Evolutionary conservation across 2,888 invertebrate species (phyloP).

Genomic region (Biston betularia): DNA sequence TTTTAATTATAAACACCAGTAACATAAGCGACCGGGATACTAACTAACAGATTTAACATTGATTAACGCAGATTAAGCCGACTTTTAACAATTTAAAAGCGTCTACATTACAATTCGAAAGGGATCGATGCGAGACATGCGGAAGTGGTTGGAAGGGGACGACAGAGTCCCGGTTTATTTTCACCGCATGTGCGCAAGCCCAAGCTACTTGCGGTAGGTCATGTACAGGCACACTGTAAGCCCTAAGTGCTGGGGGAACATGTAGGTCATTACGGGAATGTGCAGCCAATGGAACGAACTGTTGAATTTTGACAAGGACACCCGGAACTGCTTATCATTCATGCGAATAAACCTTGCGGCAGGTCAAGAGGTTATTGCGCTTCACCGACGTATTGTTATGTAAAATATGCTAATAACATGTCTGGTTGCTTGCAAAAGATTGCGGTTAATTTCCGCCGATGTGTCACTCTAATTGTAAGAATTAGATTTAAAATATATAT

Average conservation of each 20-base stretch:
- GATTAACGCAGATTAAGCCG: constrained; percentile 1
- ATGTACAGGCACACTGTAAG: constrained; percentile 77
- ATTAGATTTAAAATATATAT: background rate
- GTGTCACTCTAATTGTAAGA: constrained; percentile 31
- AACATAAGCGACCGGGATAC: background rate
- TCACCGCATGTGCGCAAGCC: constrained; percentile 68
- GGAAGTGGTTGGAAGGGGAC: constrained; percentile 63
- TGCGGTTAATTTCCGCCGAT: constrained; percentile 24
- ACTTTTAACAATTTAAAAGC: background rate
- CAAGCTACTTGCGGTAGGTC: constrained; percentile 77
- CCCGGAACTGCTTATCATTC: constrained; percentile 61
- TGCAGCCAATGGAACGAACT: constrained; percentile 45
- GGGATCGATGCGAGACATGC: constrained; percentile 38
- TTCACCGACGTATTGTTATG: constrained; percentile 61
- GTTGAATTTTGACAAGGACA: constrained; percentile 55
- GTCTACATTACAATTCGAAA: constrained; percentile 5
- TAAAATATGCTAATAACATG: constrained; percentile 51
- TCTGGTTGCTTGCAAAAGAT: constrained; percentile 41
- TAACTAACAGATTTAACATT: background rate
- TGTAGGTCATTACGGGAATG: constrained; percentile 76
- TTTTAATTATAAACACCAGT: background rate
- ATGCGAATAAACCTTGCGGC: constrained; percentile 70
- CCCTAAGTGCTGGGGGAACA: constrained; percentile 80
- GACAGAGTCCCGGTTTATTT: constrained; percentile 74
- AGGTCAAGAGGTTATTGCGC: constrained; percentile 77